A percentile compares a stretch with the other conserved stretches of the same genome.
phyloP scores from a whole-genome alignment of 2,113 vertebrate genomes.

The Siniperca chuatsi region DNA sequence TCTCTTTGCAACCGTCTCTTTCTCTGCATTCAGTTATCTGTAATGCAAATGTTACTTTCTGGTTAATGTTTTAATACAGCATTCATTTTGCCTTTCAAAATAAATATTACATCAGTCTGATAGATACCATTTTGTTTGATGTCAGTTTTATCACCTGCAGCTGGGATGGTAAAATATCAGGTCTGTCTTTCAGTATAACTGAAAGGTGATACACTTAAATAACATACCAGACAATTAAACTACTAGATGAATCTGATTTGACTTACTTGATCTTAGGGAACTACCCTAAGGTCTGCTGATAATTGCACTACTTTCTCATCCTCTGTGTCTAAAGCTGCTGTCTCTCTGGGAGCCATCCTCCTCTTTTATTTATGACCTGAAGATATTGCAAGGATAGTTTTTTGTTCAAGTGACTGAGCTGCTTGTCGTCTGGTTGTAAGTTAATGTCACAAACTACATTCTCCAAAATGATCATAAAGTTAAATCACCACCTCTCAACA shows the following conservation, averaged over 20 bases:
- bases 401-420: neutral
- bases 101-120: constrained; percentile 13
- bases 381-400: neutral
- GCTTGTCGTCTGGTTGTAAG: neutral
- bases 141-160: neutral
- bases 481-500: neutral
- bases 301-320: neutral
- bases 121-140: neutral
- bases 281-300: neutral
- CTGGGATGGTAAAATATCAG: neutral
- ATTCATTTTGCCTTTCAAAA: constrained; percentile 7
- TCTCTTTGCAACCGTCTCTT: neutral
- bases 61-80: neutral
- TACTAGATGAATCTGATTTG: neutral
- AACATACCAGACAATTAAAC: neutral
- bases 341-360: neutral
- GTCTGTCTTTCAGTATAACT: neutral
- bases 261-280: neutral
- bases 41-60: neutral
- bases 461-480: too few relatives aligned
- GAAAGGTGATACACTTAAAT: neutral
- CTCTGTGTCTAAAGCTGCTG: neutral
- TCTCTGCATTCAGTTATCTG: neutral
- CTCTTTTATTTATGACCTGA: neutral
- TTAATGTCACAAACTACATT: neutral